phyloP scores from a whole-genome alignment of 2,113 vertebrate species.

The Scomber japonicus region DNA sequence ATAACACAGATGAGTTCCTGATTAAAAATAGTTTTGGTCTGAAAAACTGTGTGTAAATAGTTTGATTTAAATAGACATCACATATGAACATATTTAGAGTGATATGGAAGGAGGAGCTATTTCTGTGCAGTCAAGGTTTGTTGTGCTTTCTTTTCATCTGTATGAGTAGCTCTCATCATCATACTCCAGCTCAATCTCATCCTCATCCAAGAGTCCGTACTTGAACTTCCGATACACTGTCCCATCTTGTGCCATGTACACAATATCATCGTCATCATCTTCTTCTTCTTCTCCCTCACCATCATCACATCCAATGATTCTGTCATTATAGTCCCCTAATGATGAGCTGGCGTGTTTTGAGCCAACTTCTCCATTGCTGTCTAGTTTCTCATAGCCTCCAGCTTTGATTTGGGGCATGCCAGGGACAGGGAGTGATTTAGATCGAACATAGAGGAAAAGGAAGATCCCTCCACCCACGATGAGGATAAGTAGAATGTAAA shows the following conservation, averaged over 20 bases:
- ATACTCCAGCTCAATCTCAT: constrained; percentile 92
- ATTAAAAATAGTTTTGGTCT: neutral
- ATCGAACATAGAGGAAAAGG: constrained; percentile 81
- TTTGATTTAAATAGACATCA: neutral
- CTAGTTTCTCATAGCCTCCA: constrained; percentile 87
- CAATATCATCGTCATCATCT: constrained; percentile 89
- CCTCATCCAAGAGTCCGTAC: constrained; percentile 90
- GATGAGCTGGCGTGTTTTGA: constrained; percentile 65
- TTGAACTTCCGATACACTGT: constrained; percentile 93
- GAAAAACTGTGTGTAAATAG: neutral
- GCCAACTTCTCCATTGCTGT: constrained; percentile 56
- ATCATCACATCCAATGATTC: constrained; percentile 67
- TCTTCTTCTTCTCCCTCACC: constrained; percentile 81
- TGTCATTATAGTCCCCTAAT: constrained; percentile 88
- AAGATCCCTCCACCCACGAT: constrained; percentile 80
- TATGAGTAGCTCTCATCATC: constrained; percentile 93
- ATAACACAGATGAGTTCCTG: neutral
- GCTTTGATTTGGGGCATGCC: constrained; percentile 61
- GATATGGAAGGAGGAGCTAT: neutral
- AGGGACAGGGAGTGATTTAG: constrained; percentile 46
- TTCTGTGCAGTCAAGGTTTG: neutral
- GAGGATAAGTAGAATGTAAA: constrained; percentile 82
- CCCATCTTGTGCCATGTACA: constrained; percentile 95
- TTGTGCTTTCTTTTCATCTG: constrained; percentile 71
- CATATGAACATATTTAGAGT: neutral